These are phyloP conservation scores for Pachyramphus minor DNA, from an alignment of 2,113 vertebrate genomes.

Conservation along the genomic window DNA sequence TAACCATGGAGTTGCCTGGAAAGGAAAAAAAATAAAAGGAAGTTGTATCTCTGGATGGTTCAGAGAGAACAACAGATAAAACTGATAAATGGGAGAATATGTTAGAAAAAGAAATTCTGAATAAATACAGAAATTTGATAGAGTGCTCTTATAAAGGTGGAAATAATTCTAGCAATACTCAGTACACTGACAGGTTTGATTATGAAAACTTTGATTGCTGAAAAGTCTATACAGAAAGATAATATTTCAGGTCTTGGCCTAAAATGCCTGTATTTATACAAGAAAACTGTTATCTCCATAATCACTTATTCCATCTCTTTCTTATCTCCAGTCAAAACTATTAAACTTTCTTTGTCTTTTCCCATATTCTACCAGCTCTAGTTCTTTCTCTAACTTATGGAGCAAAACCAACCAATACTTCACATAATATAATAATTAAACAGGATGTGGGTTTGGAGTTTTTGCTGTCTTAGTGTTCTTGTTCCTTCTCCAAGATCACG, in stretches of 20 bases:
- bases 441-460: not conserved
- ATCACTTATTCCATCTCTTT: not conserved
- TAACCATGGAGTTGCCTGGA: not conserved
- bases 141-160: not conserved
- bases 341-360: not conserved
- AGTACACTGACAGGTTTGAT: not conserved
- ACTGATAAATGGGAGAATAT: not conserved
- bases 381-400: not conserved
- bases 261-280: not conserved
- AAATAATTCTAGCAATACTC: not conserved
- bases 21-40: not conserved
- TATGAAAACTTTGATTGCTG: not conserved
- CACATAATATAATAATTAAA: not conserved
- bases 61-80: not conserved
- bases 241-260: not conserved
- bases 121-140: not conserved
- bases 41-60: not conserved
- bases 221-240: not conserved
- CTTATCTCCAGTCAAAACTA: not conserved
- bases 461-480: not conserved
- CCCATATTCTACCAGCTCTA: not conserved
- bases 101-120: not conserved
- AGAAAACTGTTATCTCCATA: not conserved
- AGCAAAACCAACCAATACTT: not conserved
- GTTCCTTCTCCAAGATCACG: not conserved